A percentile compares a stretch with the other conserved stretches of the same genome.
phyloP scores from a whole-genome alignment of 2,888 invertebrate genomes.

The Mechanitis mazaeus region DNA sequence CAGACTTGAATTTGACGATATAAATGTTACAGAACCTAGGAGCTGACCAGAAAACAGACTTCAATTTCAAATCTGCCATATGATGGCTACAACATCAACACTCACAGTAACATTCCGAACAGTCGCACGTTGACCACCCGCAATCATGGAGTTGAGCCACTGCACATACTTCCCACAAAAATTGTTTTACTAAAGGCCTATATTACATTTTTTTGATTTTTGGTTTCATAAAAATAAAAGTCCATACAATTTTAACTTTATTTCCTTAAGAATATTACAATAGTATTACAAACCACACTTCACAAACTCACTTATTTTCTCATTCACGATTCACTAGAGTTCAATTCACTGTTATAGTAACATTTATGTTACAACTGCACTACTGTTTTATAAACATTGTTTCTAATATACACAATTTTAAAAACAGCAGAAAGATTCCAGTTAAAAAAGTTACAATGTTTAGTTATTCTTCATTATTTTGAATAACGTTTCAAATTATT shows the following conservation, averaged over 20 bases:
- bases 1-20: constrained; percentile 2
- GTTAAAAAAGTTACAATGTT: too few species aligned
- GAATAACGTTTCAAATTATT: too few species aligned
- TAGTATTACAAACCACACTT: too few species aligned
- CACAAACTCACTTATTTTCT: too few species aligned
- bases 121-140: neutral
- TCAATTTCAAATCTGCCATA: constrained; percentile 6
- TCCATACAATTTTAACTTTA: neutral
- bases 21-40: neutral
- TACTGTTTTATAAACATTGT: too few species aligned
- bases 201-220: neutral
- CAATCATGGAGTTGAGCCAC: neutral
- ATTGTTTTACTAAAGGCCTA: neutral
- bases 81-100: neutral
- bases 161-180: constrained; percentile 1
- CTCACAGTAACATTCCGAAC: neutral
- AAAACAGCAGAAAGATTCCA: too few species aligned
- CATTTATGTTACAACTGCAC: too few species aligned
- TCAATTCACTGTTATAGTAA: too few species aligned
- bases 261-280: too few species aligned
- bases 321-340: too few species aligned
- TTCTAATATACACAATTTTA: too few species aligned
- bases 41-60: neutral
- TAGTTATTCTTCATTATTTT: too few species aligned
- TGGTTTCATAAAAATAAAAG: neutral